A percentile compares a stretch with the other conserved stretches of the same genome.
Conservation (phyloP, 37 sponge, comb jelly and placozoan genomes). For the Halichondria panicea region DNA sequence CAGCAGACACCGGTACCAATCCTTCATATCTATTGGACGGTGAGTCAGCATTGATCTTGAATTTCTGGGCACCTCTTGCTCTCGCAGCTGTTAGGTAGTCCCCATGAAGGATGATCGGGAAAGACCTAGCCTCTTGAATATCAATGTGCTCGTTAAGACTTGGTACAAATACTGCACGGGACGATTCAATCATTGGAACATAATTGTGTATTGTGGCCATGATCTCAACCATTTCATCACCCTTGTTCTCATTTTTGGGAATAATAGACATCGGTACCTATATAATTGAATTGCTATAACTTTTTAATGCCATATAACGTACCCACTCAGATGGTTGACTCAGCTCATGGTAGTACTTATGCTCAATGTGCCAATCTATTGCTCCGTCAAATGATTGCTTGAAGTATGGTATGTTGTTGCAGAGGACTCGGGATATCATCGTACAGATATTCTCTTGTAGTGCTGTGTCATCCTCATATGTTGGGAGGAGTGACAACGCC, state of each 20-base stretch:
- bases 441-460: constrained; percentile 16
- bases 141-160: constrained; percentile 5
- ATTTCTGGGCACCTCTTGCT: constrained; percentile 8
- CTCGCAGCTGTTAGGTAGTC: constrained; percentile 31
- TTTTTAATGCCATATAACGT: background rate
- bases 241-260: constrained; percentile 33
- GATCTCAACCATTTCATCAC: constrained; percentile 42
- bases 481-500: constrained; percentile 29
- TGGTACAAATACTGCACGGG: constrained; percentile 1
- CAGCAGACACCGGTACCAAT: constrained; percentile 27
- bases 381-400: constrained; percentile 15
- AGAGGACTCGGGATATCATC: constrained; percentile 26
- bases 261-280: constrained; percentile 26
- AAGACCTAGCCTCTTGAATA: background rate
- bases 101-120: constrained; percentile 10
- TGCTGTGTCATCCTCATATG: constrained; percentile 23
- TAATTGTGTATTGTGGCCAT: constrained; percentile 17
- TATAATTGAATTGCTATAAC: too few species aligned
- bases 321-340: constrained; percentile 24
- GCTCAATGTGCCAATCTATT: constrained; percentile 34
- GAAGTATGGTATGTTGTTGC: constrained; percentile 20
- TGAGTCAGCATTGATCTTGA: background rate
- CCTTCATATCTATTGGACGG: constrained; percentile 16
- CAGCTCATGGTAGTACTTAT: constrained; percentile 23
- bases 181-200: constrained; percentile 25